Evolutionary conservation across 2,797 vertebrate species (phyloP).

Genomic region (Hypotaenidia philippensis): DNA sequence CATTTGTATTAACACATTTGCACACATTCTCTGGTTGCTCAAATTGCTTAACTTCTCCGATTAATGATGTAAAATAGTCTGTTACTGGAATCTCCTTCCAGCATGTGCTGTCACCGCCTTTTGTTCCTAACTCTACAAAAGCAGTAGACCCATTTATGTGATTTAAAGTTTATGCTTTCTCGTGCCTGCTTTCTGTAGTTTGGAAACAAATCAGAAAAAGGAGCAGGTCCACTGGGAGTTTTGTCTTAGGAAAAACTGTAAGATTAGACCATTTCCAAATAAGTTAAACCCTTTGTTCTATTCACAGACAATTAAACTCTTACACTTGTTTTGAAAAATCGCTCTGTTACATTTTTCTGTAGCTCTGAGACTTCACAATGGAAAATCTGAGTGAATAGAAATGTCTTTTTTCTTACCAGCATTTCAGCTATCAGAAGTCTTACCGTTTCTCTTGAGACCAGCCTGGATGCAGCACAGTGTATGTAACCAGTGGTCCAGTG

Average conservation of each 20-base stretch:
- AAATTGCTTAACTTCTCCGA: background rate
- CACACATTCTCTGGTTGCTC: background rate
- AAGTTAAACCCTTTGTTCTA: conserved; percentile 28
- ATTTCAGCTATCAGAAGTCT: background rate
- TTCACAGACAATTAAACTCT: background rate
- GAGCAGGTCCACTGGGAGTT: background rate
- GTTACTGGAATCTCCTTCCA: background rate
- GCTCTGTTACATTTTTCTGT: background rate
- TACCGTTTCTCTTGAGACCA: background rate
- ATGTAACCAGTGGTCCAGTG: background rate
- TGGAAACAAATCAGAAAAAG: conserved; percentile 30
- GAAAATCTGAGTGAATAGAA: background rate
- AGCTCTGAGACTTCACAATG: background rate
- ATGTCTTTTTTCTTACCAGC: background rate
- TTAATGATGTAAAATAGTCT: background rate
- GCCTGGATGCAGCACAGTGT: background rate
- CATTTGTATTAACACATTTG: background rate
- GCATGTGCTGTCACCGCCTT: background rate
- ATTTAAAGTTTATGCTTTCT: background rate
- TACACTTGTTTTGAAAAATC: background rate
- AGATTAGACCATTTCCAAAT: conserved; percentile 6
- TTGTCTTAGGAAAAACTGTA: background rate
- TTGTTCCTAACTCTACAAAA: background rate
- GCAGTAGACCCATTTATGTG: background rate
- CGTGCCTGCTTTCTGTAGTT: background rate